Base-by-base conservation (phyloP, 2,888 invertebrate genomes). In the Acrobasis consociella region DNA sequence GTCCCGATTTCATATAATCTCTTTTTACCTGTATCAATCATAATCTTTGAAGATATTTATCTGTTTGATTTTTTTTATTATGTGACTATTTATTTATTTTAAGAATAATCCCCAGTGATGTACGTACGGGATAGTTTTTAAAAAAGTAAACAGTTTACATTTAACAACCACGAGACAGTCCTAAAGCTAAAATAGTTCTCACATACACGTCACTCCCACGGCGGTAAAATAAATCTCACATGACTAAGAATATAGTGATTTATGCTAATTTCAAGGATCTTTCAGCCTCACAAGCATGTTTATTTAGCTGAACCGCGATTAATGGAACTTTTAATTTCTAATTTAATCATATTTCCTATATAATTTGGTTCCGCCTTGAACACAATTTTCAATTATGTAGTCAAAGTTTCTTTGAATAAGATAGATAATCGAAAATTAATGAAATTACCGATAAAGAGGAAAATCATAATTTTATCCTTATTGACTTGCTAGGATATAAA, bases 181-280 rank as follows among this genome's bases (percentile, higher is more conserved):
- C 13, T 46, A n/a, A 46, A 46, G n/a, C 46, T 46, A 46, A 46
- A 46, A 46, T n/a, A 46, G 46, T 46, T 46, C 13, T 46, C n/a
- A 46, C 42, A 13, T 42, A 42, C 13, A n/a, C 46, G 46, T 52
- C 52, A 52, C 52, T 10, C 10, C 31, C 22, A 22, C 8, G 13
- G n/a, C 31, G 13, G 31, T 31, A 11, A 13, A 49, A 58, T n/a
- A 58, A 49, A 49, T 58, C 31, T n/a, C 49, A 9, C 49, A 49
- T 49, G 37, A 60, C 49, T 60, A 49, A 50, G 49, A 50, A 49
- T 60, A 37, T 38, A 39, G 38, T 49, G 49, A 51, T 38, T 50
- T 49, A 58, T 60, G 50, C 38, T 50, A 38, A 60, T 60, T 38
- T 39, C 60, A 51, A 17, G 59, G 59, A 15, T 39, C 10, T 49